Evolutionary conservation across 1,140 invertebrate genomes (phyloP).

Genomic region (Hormaphis cornu): DNA sequence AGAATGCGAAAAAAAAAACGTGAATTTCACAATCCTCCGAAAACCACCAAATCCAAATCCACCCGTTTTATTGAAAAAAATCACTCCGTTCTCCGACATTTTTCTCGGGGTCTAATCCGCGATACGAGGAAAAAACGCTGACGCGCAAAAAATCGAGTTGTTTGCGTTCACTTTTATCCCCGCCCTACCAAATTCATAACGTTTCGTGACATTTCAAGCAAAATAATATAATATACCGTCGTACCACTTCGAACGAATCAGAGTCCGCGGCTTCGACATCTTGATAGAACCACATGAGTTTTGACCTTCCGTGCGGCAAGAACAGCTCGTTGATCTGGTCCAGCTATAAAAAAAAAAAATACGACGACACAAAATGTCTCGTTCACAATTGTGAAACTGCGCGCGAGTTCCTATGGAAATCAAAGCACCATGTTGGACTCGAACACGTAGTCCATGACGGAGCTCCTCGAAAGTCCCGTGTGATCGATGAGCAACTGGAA

Average conservation of each 20-base stretch:
- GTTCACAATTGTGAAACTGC: too few species aligned
- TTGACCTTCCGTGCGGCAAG: constrained; percentile 71
- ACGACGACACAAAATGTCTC: background rate
- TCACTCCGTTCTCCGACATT: too few species aligned
- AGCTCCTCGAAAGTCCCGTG: constrained; percentile 63
- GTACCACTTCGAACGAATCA: constrained; percentile 45
- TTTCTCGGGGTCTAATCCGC: too few species aligned
- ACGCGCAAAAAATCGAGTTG: too few species aligned
- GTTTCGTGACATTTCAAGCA: background rate
- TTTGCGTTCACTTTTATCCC: too few species aligned
- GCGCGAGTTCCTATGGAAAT: too few species aligned
- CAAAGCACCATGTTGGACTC: constrained; percentile 75
- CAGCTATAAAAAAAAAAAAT: constrained; percentile 46
- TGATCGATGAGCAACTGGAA: constrained; percentile 77
- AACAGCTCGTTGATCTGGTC: constrained; percentile 84
- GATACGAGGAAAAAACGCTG: too few species aligned
- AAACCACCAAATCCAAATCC: too few species aligned
- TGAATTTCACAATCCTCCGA: too few species aligned
- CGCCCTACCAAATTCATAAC: too few species aligned
- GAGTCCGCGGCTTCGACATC: constrained; percentile 57
- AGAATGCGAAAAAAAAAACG: too few species aligned
- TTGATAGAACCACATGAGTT: constrained; percentile 86
- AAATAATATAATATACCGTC: background rate
- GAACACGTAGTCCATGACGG: constrained; percentile 81
- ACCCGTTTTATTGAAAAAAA: too few species aligned